Evolutionary conservation across 2,888 invertebrate genomes (phyloP).

Genomic region (Oscheius onirici): DNA sequence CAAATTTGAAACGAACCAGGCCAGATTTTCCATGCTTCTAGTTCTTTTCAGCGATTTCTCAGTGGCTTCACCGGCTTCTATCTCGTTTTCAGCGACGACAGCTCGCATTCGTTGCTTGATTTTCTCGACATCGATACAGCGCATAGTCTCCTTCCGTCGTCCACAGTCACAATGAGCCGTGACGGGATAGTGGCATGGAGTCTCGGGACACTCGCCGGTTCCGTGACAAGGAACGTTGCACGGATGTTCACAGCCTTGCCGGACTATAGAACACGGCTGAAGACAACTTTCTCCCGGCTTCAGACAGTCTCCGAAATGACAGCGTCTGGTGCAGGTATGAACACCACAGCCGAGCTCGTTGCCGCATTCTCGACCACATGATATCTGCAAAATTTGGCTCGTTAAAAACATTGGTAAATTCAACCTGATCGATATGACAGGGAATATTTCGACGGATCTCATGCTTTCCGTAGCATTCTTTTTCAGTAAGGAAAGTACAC

Average conservation of each 20-base stretch:
- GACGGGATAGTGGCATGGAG: conserved; percentile 75
- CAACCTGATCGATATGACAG: conserved; percentile 78
- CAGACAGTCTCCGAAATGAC: conserved; percentile 82
- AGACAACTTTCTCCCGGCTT: conserved; percentile 23
- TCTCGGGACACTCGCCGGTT: conserved; percentile 79
- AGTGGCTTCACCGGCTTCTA: neutral
- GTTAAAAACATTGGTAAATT: no score
- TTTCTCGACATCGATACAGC: conserved; percentile 53
- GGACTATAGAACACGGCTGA: conserved; percentile 77
- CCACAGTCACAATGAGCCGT: conserved; percentile 65
- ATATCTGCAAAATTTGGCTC: neutral
- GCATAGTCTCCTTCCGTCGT: conserved; percentile 41
- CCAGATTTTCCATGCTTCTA: conserved; percentile 37
- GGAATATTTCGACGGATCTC: conserved; percentile 85
- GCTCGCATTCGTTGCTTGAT: conserved; percentile 29
- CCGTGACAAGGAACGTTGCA: conserved; percentile 87
- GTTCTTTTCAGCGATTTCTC: conserved; percentile 23
- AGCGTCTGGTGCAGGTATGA: conserved; percentile 84
- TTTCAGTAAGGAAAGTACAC: conserved; percentile 86
- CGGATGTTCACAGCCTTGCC: conserved; percentile 83
- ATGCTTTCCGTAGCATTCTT: conserved; percentile 83
- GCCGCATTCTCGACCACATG: conserved; percentile 86
- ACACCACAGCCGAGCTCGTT: conserved; percentile 83
- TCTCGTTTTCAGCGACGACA: conserved; percentile 12
- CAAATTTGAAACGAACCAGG: neutral